phyloP scores from a whole-genome alignment of 2,113 vertebrate species.

The Cyprinodon brontotheroides region DNA sequence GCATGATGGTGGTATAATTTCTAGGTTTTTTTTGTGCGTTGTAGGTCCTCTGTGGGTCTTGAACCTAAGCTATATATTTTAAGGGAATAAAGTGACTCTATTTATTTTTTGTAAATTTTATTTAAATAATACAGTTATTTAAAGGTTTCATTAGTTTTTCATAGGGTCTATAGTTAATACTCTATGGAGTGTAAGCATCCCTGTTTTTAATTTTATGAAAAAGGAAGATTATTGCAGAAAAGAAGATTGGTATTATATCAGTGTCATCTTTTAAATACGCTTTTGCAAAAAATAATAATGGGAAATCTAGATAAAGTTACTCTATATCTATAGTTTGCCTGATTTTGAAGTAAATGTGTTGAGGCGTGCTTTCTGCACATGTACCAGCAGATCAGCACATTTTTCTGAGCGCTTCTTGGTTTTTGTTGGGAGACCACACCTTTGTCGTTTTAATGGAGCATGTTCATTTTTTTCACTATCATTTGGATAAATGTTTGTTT shows the following conservation, averaged over 20 bases:
- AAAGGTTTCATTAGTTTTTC: too few relatives aligned
- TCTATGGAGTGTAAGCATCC: too few relatives aligned
- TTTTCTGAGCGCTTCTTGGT: not conserved
- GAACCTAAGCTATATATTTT: too few relatives aligned
- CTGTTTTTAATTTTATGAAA: too few relatives aligned
- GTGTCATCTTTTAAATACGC: not conserved
- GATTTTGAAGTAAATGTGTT: not conserved
- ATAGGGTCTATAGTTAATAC: too few relatives aligned
- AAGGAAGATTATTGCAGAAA: not conserved
- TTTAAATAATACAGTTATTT: too few relatives aligned
- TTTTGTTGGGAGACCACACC: not conserved
- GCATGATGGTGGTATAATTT: too few relatives aligned
- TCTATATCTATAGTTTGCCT: not conserved
- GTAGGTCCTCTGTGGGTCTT: not conserved
- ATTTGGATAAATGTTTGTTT: not conserved
- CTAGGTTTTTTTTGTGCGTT: not conserved
- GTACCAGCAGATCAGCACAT: not conserved
- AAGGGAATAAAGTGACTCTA: not conserved
- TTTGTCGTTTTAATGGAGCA: not conserved
- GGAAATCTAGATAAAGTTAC: too few relatives aligned
- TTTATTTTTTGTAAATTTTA: not conserved
- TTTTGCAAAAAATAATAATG: not conserved
- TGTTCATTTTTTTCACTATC: not conserved
- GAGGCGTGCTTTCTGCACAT: not conserved
- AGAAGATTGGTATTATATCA: not conserved